Base-by-base conservation (phyloP, 2,888 invertebrate species). In the Meteorus cinctellus region DNA sequence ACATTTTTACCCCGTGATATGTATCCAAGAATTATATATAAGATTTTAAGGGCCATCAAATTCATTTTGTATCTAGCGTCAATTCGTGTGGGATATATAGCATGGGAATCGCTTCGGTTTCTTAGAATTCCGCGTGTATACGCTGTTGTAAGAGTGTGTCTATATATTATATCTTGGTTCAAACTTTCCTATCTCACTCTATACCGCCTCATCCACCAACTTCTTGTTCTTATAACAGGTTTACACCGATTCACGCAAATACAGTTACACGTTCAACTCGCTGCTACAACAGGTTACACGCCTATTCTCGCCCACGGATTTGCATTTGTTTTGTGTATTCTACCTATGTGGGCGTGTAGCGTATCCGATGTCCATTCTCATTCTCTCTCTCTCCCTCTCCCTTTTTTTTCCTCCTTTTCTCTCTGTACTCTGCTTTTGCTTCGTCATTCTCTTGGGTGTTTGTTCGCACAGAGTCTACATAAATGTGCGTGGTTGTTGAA, bases 221-320 rank as follows among this genome's bases (percentile, higher is more conserved):
- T 62, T 60, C 60, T 71, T 75, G 62, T 75, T 67, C 65, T 31
- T 67, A 60, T 75, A 75, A 75, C 75, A 71, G 75, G 75, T 75
- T 75, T 75, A 75, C 75, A 75, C 75, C 45, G 75, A 75, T 71
- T 71, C 55, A 60, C 34, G 66, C 71, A 29, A 71, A 71, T 75
- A 75, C 71, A 71, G 71, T 75, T 75, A 72, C 71, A 75, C 41
- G 60, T 71, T 62, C 19, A 62, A 41, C 75, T 79, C 77, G 74
- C 77, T 81, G 62, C 81, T 81, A 80, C 79, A 83, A 83, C 82
- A 82, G 84, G 84, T 84, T 83, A 83, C 80, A 78, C 80, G 81
- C 69, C 77, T 77, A 78, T 80, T 82, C 71, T 75, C 77, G 79
- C 78, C 78, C 71, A 76, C 80, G 72, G 65, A 71, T 75, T 75